phyloP scores from a whole-genome alignment of 2,888 invertebrate species.

The Platypus cylindrus region DNA sequence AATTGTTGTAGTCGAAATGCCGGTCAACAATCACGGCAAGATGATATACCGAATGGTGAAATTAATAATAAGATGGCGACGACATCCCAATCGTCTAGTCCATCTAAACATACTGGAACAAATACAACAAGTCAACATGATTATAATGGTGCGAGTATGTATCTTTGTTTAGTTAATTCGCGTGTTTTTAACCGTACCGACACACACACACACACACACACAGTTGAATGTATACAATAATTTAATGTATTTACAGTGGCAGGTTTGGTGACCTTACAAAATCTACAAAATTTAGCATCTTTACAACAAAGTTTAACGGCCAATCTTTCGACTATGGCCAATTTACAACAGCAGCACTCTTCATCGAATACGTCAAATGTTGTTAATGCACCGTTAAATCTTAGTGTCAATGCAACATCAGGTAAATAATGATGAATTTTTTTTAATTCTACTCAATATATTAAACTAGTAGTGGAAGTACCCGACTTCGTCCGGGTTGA shows the following conservation, averaged over 20 bases:
- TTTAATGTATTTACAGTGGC: conserved; percentile 44
- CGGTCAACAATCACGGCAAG: conserved; percentile 14
- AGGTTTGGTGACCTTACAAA: conserved; percentile 58
- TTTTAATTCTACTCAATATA: too few relatives aligned
- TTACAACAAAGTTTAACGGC: conserved; percentile 55
- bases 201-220: too few relatives aligned
- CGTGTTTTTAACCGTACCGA: too few relatives aligned
- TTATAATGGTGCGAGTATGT: conserved; percentile 55
- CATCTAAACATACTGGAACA: conserved; percentile 35
- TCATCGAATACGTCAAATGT: conserved; percentile 25
- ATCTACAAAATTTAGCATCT: conserved; percentile 68
- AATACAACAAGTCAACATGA: too few relatives aligned
- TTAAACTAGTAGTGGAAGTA: too few relatives aligned
- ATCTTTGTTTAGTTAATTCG: too few relatives aligned
- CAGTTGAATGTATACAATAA: too few relatives aligned
- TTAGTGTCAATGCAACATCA: conserved; percentile 48
- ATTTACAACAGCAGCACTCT: conserved; percentile 34
- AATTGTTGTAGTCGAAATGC: conserved; percentile 6
- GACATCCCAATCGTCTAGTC: conserved; percentile 37
- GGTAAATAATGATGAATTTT: conserved; percentile 25
- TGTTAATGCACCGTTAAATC: conserved; percentile 69
- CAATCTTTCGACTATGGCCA: conserved; percentile 45
- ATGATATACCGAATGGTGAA: conserved; percentile 22
- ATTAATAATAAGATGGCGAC: conserved; percentile 25
- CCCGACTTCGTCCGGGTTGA: too few relatives aligned